These are phyloP conservation scores for Idaea straminata DNA, from an alignment of 2,888 invertebrate genomes.

Conservation along the genomic window DNA sequence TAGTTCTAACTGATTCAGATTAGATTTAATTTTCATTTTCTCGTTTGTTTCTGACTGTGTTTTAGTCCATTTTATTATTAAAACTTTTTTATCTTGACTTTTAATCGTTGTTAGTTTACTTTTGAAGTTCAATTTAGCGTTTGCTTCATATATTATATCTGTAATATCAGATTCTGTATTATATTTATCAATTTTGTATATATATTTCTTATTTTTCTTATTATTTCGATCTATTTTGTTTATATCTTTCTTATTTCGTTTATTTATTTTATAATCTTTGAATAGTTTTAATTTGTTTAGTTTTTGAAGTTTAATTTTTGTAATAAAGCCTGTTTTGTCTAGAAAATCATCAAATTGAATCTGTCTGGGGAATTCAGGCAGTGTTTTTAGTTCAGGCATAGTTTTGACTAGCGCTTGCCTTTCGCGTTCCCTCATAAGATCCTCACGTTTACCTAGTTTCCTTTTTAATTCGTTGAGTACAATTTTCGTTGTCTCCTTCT, in stretches of 20 bases:
- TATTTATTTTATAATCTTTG: conserved; percentile 36
- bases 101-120: conserved; percentile 45
- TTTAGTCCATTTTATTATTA: conserved; percentile 54
- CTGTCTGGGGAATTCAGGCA: conserved; percentile 73
- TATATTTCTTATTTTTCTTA: conserved; percentile 35
- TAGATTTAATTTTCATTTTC: conserved; percentile 19
- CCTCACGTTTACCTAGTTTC: conserved; percentile 70
- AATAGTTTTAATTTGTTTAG: conserved; percentile 34
- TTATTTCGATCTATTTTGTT: conserved; percentile 26
- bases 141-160: conserved; percentile 42
- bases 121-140: conserved; percentile 44
- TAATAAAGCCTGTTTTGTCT: conserved; percentile 55
- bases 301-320: conserved; percentile 41
- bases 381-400: conserved; percentile 62
- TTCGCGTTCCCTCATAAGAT: conserved; percentile 72
- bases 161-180: conserved; percentile 42
- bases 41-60: conserved; percentile 7
- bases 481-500: conserved; percentile 60
- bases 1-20: conserved; percentile 40
- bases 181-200: conserved; percentile 41
- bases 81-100: conserved; percentile 26
- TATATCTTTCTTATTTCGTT: conserved; percentile 33
- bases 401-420: conserved; percentile 70
- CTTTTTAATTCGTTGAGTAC: conserved; percentile 66
- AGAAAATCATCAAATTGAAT: conserved; percentile 53